Conservation (phyloP, 2,888 invertebrate species). For the Nasonia oneida region DNA sequence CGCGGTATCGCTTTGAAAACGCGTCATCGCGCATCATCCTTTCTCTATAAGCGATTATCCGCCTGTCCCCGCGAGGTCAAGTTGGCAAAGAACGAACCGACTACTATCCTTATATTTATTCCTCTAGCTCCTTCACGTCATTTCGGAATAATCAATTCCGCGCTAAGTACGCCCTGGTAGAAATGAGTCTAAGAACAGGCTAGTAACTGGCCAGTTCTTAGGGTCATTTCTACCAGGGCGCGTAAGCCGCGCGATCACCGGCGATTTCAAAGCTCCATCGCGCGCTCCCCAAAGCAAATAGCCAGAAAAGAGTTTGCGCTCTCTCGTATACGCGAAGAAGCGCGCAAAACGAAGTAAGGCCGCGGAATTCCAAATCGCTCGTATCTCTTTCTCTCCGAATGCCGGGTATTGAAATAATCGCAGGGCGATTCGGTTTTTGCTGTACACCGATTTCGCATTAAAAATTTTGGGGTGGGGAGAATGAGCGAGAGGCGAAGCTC, state of each 20-base stretch:
- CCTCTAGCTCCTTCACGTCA: neutral
- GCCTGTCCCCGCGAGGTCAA: neutral
- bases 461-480: constrained; percentile 16
- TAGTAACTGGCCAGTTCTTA: too few species aligned
- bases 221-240: too few species aligned
- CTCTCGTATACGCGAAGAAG: neutral
- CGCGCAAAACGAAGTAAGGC: constrained; percentile 5
- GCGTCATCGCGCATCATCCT: constrained; percentile 9
- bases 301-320: neutral
- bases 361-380: constrained; percentile 36
- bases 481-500: neutral
- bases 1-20: constrained; percentile 26
- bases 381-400: constrained; percentile 10
- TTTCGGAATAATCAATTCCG: constrained; percentile 20
- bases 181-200: too few species aligned
- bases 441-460: constrained; percentile 44
- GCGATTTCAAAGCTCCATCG: constrained; percentile 26
- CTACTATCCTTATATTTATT: too few species aligned
- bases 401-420: constrained; percentile 40
- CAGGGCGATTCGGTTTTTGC: constrained; percentile 18
- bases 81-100: neutral
- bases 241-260: constrained; percentile 20
- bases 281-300: neutral
- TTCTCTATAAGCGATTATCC: constrained; percentile 12
- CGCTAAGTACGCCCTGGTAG: neutral